Conservation (phyloP, 2,113 vertebrate genomes). For the Recurvirostra avosetta region DNA sequence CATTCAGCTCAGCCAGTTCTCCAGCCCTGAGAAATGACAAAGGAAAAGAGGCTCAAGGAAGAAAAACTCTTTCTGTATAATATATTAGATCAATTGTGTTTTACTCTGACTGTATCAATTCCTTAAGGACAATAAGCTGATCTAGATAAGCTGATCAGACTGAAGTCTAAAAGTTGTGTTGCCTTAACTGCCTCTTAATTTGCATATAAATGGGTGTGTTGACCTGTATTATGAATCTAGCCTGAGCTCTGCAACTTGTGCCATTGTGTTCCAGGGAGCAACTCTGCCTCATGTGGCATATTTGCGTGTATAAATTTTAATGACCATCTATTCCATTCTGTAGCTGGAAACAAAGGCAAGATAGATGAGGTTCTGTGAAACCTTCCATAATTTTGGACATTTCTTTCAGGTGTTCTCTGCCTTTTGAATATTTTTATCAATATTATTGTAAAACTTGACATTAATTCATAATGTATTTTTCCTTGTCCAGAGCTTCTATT, state of each 20-base stretch:
- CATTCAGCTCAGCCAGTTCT: not conserved
- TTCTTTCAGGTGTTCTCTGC: not conserved
- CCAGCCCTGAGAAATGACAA: not conserved
- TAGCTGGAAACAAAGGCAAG: not conserved
- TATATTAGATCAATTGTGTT: not conserved
- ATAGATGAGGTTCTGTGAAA: not conserved
- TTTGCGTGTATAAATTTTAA: not conserved
- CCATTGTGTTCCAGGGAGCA: not conserved
- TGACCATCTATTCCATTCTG: not conserved
- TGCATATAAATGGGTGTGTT: constrained; percentile 27
- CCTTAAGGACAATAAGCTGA: not conserved
- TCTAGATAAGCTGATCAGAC: not conserved
- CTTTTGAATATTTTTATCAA: constrained; percentile 1
- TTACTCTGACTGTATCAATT: not conserved
- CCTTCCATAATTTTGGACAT: not conserved
- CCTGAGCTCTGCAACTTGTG: not conserved
- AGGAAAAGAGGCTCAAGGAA: not conserved
- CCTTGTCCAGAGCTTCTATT: not conserved
- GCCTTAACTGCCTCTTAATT: not conserved
- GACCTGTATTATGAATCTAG: not conserved
- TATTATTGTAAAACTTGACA: not conserved
- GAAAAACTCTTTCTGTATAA: not conserved
- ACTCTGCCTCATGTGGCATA: not conserved
- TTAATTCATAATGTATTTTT: not conserved
- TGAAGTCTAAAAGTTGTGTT: not conserved